A percentile compares a stretch with the other conserved stretches of the same genome.
These are phyloP conservation scores for Apis cerana DNA, from an alignment of 1,140 invertebrate genomes.

Conservation along the genomic window DNA sequence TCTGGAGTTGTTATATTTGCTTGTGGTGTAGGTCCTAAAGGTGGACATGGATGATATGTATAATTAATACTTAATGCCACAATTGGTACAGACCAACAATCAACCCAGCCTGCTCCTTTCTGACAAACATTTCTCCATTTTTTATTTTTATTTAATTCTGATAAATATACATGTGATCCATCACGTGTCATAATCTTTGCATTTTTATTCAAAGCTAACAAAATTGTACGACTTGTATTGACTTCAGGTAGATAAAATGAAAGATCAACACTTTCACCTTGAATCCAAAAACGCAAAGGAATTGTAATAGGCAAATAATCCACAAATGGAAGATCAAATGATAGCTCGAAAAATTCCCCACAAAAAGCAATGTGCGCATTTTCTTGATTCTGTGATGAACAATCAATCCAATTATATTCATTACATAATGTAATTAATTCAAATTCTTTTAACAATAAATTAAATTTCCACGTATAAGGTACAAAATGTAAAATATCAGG, in stretches of 20 bases:
- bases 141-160: conserved; percentile 83
- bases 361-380: conserved; percentile 96
- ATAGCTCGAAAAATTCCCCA: conserved; percentile 95
- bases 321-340: conserved; percentile 94
- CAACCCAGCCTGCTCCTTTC: conserved; percentile 93
- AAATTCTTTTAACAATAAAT: conserved; percentile 95
- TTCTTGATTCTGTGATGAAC: conserved; percentile 96
- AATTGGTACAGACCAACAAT: conserved; percentile 97
- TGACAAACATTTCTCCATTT: conserved; percentile 95
- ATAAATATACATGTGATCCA: conserved; percentile 83
- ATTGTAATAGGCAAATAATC: conserved; percentile 95
- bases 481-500: conserved; percentile 97
- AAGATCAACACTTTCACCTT: conserved; percentile 95
- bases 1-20: conserved; percentile 96
- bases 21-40: conserved; percentile 91
- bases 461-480: conserved; percentile 98
- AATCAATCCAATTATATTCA: conserved; percentile 99
- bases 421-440: conserved; percentile 97
- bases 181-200: conserved; percentile 92
- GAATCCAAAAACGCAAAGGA: conserved; percentile 94
- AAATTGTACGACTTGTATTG: conserved; percentile 91
- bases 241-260: conserved; percentile 95
- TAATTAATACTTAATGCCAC: conserved; percentile 95
- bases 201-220: conserved; percentile 93
- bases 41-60: conserved; percentile 94